phyloP scores from a whole-genome alignment of 1,140 invertebrate species.

The Tetranychus urticae region DNA sequence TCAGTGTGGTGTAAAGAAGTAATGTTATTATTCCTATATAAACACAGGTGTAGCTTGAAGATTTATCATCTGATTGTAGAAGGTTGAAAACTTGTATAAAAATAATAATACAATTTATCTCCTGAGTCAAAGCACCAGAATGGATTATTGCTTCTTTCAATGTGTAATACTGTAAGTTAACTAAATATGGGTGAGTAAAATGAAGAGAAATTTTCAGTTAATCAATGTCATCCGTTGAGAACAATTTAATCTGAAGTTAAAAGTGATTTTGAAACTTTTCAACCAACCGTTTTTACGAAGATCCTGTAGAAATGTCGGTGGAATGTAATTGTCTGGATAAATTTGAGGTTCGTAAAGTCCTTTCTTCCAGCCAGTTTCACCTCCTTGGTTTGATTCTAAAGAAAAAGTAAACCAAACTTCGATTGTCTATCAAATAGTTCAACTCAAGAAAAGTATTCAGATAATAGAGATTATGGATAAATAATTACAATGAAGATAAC shows the following conservation, averaged over 20 bases:
- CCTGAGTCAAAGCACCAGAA: conserved; percentile 40
- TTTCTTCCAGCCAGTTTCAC: conserved; percentile 42
- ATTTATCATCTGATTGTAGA: conserved; percentile 35
- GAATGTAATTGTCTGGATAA: conserved; percentile 75
- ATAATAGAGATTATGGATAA: too few relatives aligned
- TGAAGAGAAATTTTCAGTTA: background rate
- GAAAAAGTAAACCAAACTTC: too few relatives aligned
- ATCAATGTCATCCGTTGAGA: background rate
- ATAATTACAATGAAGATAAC: too few relatives aligned
- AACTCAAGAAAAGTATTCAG: too few relatives aligned
- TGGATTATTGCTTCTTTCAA: conserved; percentile 40
- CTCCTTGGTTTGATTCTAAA: background rate
- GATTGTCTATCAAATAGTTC: too few relatives aligned
- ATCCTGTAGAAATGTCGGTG: conserved; percentile 55
- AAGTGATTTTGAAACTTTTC: background rate
- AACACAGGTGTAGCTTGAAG: conserved; percentile 31
- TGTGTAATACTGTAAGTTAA: conserved; percentile 42
- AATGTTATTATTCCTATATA: conserved; percentile 22
- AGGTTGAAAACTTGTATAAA: conserved; percentile 48
- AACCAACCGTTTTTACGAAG: conserved; percentile 41
- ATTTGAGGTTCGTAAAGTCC: conserved; percentile 64
- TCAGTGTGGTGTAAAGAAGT: conserved; percentile 4
- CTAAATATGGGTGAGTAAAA: conserved; percentile 5
- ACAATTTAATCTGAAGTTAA: background rate
- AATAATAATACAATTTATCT: conserved; percentile 45